Conservation (phyloP, 2,797 vertebrate species). For the Poecilia velifera region DNA sequence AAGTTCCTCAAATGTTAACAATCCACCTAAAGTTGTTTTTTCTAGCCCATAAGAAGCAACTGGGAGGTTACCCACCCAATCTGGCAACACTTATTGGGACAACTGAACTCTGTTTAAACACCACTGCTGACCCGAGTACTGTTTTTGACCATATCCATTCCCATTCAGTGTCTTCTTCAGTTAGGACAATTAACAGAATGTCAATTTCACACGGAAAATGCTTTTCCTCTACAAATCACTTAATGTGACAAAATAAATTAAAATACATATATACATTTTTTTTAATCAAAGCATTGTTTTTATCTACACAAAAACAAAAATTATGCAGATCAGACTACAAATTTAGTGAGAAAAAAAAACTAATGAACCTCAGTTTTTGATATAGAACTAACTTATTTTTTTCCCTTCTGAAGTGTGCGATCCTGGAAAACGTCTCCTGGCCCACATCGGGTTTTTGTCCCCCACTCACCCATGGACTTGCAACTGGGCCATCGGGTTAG, state of each 20-base stretch:
- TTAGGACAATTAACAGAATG: background rate
- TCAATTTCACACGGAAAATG: too few species aligned
- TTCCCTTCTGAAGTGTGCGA: constrained; percentile 44
- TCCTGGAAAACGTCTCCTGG: constrained; percentile 59
- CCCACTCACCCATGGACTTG: constrained; percentile 82
- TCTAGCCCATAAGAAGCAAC: too few species aligned
- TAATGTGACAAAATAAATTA: background rate
- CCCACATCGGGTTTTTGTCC: constrained; percentile 76
- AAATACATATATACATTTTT: background rate
- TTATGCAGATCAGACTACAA: background rate
- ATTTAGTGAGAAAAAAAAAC: background rate
- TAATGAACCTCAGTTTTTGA: background rate
- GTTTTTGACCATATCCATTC: too few species aligned
- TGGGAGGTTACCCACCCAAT: too few species aligned
- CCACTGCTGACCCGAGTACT: background rate
- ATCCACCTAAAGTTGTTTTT: too few species aligned
- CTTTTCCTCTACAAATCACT: background rate
- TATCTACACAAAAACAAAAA: background rate
- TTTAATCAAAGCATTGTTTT: background rate
- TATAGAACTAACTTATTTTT: background rate
- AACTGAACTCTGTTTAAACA: background rate
- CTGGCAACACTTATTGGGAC: too few species aligned
- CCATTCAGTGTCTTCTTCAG: too few species aligned
- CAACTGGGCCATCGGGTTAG: constrained; percentile 80
- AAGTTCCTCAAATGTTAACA: too few species aligned